Base-by-base conservation (phyloP, 1,140 invertebrate genomes). In the Dermatophagoides farinae region DNA sequence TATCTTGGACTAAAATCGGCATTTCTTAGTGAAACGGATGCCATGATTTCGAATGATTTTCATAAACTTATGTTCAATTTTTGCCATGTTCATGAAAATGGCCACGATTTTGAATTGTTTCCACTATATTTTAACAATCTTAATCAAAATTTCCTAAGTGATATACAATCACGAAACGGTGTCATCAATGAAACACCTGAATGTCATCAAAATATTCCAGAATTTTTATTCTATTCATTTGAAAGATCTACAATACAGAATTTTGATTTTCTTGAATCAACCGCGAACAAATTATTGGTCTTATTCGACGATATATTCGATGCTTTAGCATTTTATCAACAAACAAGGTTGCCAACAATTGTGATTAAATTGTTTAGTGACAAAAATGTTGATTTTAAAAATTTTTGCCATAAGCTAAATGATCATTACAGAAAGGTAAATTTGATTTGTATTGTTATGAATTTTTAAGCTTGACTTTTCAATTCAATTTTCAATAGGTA, bases 251-350 rank as follows among this genome's bases (percentile, higher is more conserved):
- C 1, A 4, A 23, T 20, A 8, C 1, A 47, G 8, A 20, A 18
- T 47, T 23, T 23, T 47, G 46, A 23, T 47, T 47, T 4, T 47
- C 43, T 44, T 10, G 10, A 44, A 44, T 20, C 10, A 44, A 44
- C 14, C 43, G 14, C 2, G 1, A 31, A 31, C 31, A 23, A 47
- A 20, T 4, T 23, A 18, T 25, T 55, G 6, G 39, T 23, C 1
- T 39, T 55, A 25, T 55, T 55, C 14, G 53, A 55, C 53, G 53
- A 55, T 38, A 14, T 23, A 55, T 55, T 55, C 14, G 25, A 55
- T 55, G 53, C 25, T 1, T 44, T 55, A n/a, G 38, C 53, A 55
- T 55, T 55, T 44, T 55, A 55, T 55, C 53, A 55, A 55, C 53
- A 55, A 44, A 55, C 53, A 41, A 55, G 39, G 39, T 44, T 55